Evolutionary conservation across 2,888 invertebrate species (phyloP), one percentile per base, ranked within the genome.

Genomic region (Sinotaia quadrata): DNA sequence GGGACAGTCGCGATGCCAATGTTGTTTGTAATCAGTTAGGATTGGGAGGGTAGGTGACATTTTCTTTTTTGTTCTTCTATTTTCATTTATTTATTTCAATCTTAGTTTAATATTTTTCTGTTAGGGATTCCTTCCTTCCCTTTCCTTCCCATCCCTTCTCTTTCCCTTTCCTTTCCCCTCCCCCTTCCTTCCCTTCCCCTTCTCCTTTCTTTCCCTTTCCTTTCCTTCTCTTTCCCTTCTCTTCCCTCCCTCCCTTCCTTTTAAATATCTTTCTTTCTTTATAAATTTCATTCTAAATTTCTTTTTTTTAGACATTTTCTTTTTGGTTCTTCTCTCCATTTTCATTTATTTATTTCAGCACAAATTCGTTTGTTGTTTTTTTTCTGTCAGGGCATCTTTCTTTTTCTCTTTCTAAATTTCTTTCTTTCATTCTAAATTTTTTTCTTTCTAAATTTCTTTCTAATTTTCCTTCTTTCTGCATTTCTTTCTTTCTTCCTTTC

Each of bases 341-440:
- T 52, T 31, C 31, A 12, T 52, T 31, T 52, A 12, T 52, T 31
- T 52, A 27, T 52, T 31, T 52, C 52, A 29, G 29, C 15, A 12
- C 31, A 27, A 29, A 27, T 52, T 31, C 31, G 29, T 52, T n/a
- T 52, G 7, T 52, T 7, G 12, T 44, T 36, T n/a, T 54, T 44
- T 54, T 27, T 37, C 41, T 65, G 29, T 56, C 54, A 33, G 33
- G 56, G 47, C 47, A 41, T 57, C 21, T 56, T 57, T 65, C 29
- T 27, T 41, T 65, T 29, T 29, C 54, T 41, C 54, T 18, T 41
- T 41, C 27, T 37, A 34, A 54, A 52, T 54, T 41, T 24, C 54
- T 65, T 41, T 37, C 2, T 37, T 21, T 54, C 8, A 41, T 1
- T 65, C 36, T 54, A 10, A 54, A 5, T 37, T 27, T 65, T 29